Base-by-base conservation (phyloP, 2,888 invertebrate species). In the Germaria angustata region DNA sequence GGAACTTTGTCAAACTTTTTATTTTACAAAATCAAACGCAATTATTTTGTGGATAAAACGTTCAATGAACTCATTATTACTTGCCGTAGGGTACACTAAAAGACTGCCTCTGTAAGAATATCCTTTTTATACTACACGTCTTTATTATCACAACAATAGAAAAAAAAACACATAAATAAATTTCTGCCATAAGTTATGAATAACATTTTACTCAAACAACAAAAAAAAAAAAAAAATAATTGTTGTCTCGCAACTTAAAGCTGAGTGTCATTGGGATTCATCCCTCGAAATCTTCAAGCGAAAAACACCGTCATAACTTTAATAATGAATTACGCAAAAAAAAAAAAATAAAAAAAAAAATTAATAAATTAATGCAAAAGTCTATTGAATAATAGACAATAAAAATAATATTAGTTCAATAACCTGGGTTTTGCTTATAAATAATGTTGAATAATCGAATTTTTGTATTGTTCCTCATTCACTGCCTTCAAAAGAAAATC, bases 331-430 rank as follows among this genome's bases (percentile, higher is more conserved):
- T 22, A n/a, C n/a, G n/a, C n/a, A n/a, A n/a, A n/a, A n/a, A n/a
- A n/a, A n/a, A n/a, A n/a, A n/a, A n/a, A n/a, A n/a, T n/a, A n/a
- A n/a, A n/a, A n/a, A n/a, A n/a, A n/a, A n/a, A n/a, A n/a, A n/a
- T n/a, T n/a, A n/a, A 32, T 22, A 49, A 36, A 24, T 22, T 49
- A 24, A 15, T 20, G 28, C 28, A 66, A 65, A 66, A 65, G 9
- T 13, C 22, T 36, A 51, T 9, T n/a, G 13, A 39, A 44, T 32
- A 44, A 69, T 34, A 57, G 44, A 44, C 41, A 28, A 53, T 39
- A n/a, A 28, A 24, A 24, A 55, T 22, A 32, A 55, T 11, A 69
- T 13, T n/a, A 17, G 44, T 32, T 53, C 51, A 68, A 55, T 73
- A 24, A 34, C 61, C 72, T 8, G 8, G 41, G n/a, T 41, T 20